These are phyloP conservation scores for Ciconia maguari DNA, from an alignment of 2,113 vertebrate species.

Conservation along the genomic window DNA sequence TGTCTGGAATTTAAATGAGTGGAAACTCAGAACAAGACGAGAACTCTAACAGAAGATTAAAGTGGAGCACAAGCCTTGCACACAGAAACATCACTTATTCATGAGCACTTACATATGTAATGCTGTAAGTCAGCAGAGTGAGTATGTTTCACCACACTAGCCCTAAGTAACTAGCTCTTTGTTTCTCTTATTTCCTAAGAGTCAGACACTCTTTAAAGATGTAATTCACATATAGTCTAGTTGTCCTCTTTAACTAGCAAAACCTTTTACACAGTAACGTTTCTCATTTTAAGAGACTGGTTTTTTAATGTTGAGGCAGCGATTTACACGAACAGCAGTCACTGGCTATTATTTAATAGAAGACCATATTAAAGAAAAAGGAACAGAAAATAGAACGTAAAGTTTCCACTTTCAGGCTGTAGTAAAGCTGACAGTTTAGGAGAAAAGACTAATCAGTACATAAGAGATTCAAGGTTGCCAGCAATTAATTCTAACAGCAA, in stretches of 20 bases:
- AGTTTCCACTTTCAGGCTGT: not conserved
- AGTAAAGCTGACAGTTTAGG: not conserved
- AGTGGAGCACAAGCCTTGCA: not conserved
- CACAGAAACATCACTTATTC: conserved; percentile 6
- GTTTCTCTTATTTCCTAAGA: not conserved
- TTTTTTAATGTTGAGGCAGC: not conserved
- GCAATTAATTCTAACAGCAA: conserved; percentile 53
- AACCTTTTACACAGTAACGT: fast-evolving
- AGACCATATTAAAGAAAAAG: not conserved
- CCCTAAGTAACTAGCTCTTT: not conserved
- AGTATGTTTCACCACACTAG: not conserved
- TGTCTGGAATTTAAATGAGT: not conserved
- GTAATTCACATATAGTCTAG: not conserved
- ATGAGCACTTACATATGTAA: not conserved
- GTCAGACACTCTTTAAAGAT: not conserved
- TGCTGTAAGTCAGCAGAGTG: not conserved
- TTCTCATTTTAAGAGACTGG: not conserved
- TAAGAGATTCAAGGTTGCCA: conserved; percentile 43
- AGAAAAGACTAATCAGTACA: conserved; percentile 31
- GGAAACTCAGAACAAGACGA: not conserved
- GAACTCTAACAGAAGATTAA: not conserved
- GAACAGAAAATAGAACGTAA: not conserved
- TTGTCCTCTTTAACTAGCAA: not conserved
- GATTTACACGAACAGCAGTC: not conserved
- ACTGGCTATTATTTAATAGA: not conserved